phyloP scores from a whole-genome alignment of 1,140 invertebrate genomes.

The Heterodera carotae region DNA sequence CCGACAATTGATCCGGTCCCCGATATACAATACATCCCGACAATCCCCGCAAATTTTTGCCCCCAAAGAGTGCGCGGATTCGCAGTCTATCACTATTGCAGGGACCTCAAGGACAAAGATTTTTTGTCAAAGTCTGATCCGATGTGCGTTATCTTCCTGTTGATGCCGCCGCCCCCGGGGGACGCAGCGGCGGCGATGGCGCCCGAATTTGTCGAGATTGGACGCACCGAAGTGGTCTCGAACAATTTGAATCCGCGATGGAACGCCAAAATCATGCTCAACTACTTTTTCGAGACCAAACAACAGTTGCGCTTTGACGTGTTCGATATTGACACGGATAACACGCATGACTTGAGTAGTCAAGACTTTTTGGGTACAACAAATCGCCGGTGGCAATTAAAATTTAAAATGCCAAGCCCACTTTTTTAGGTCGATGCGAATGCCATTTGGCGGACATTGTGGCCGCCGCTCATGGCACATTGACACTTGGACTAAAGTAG shows the following conservation, averaged over 20 bases:
- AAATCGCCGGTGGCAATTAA: no score
- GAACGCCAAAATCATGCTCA: constrained; percentile 69
- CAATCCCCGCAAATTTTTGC: no score
- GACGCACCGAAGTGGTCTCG: constrained; percentile 69
- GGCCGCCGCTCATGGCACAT: constrained; percentile 52
- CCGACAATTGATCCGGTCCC: no score
- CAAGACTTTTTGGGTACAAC: constrained; percentile 71
- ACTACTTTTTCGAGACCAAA: constrained; percentile 71
- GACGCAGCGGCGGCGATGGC: neutral
- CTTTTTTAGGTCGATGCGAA: constrained; percentile 56
- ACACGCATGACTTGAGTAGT: constrained; percentile 51
- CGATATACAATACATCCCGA: no score
- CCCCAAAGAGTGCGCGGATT: neutral
- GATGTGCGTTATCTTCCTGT: constrained; percentile 52
- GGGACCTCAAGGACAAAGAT: constrained; percentile 54
- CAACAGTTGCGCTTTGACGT: constrained; percentile 68
- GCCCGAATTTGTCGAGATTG: constrained; percentile 64
- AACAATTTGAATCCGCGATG: constrained; percentile 71
- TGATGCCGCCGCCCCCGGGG: no score
- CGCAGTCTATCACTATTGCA: constrained; percentile 28
- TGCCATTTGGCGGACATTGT: constrained; percentile 70
- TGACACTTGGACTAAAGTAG: constrained; percentile 42
- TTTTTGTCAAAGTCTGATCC: constrained; percentile 59
- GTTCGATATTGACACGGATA: constrained; percentile 67
- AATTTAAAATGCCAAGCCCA: no score